phyloP scores from a whole-genome alignment of 1,140 invertebrate species.

The Venturia canescens region DNA sequence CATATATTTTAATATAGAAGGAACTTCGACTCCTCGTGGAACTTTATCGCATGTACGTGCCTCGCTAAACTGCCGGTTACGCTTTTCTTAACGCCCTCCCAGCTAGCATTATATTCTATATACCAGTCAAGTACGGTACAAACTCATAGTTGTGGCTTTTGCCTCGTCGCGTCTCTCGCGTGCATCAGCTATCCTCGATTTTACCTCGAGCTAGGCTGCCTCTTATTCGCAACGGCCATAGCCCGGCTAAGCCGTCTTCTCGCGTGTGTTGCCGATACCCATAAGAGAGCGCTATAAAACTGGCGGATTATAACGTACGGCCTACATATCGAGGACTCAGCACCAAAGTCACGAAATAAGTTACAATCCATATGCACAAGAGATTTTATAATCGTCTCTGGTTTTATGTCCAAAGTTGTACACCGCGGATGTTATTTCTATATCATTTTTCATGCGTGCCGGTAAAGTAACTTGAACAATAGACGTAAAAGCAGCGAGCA shows the following conservation, averaged over 20 bases:
- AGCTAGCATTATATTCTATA: constrained; percentile 26
- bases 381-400: constrained; percentile 4
- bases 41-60: constrained; percentile 37
- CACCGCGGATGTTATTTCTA: neutral
- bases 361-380: neutral
- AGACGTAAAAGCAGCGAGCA: too few species aligned
- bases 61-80: constrained; percentile 39
- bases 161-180: neutral
- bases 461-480: too few species aligned
- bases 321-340: constrained; percentile 6
- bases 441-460: neutral
- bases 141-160: neutral
- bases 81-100: constrained; percentile 39
- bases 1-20: neutral
- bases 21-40: constrained; percentile 7
- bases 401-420: neutral
- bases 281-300: constrained; percentile 1
- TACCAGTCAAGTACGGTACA: neutral
- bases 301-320: constrained; percentile 19
- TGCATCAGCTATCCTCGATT: constrained; percentile 18
- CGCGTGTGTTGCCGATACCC: neutral
- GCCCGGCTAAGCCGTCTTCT: neutral
- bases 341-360: neutral
- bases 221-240: neutral
- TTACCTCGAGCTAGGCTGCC: neutral